These are phyloP conservation scores for Rhopalosiphum maidis DNA, from an alignment of 1,140 invertebrate genomes.

Conservation along the genomic window DNA sequence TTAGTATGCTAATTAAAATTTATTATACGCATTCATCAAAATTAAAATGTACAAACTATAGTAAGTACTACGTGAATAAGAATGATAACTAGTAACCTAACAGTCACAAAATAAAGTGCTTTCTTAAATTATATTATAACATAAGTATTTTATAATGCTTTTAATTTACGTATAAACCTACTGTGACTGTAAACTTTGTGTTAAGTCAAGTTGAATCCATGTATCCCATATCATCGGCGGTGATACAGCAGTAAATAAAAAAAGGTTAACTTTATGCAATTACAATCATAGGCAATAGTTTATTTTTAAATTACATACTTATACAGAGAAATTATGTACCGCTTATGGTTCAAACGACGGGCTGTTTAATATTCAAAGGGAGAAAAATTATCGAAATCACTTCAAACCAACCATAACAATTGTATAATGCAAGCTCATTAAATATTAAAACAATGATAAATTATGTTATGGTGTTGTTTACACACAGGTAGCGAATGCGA, in stretches of 20 bases:
- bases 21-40: not conserved
- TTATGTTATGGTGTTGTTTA: not conserved
- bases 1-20: not conserved
- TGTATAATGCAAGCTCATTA: not conserved
- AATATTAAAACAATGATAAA: not conserved
- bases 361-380: not conserved
- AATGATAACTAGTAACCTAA: not conserved
- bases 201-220: not conserved
- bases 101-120: not conserved
- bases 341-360: too few species aligned
- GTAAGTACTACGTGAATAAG: not conserved
- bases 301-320: too few species aligned
- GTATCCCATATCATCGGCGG: not conserved
- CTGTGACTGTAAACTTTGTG: not conserved
- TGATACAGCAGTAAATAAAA: not conserved
- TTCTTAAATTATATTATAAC: not conserved
- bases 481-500: not conserved
- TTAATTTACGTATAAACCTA: not conserved
- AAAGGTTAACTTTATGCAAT: not conserved
- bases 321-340: too few species aligned
- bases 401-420: not conserved
- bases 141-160: not conserved
- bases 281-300: too few species aligned
- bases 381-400: not conserved
- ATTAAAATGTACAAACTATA: constrained; percentile 2